phyloP scores from a whole-genome alignment of 2,797 vertebrate species.

The Sandelia bainsii region DNA sequence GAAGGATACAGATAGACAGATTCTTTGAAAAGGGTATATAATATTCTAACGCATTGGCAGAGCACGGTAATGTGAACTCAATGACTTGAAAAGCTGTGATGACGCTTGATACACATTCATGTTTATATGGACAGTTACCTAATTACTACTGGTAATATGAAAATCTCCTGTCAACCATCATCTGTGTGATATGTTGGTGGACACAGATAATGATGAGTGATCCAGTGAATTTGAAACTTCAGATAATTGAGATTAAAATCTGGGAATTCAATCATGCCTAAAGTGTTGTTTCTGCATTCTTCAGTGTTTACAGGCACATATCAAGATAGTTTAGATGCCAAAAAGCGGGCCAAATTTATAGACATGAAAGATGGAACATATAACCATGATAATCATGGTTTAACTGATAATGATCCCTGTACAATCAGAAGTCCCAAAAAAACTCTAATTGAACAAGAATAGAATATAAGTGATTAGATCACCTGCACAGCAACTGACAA shows the following conservation, averaged over 20 bases:
- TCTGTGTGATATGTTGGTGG: not conserved
- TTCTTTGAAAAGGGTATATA: constrained; percentile 3
- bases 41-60: constrained; percentile 5
- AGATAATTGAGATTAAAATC: constrained; percentile 25
- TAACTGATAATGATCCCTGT: constrained; percentile 25
- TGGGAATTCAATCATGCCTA: constrained; percentile 8
- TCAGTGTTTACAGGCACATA: constrained; percentile 28
- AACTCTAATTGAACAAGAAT: not conserved
- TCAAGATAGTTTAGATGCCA: constrained; percentile 43
- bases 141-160: not conserved
- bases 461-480: not conserved
- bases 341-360: constrained; percentile 51
- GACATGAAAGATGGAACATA: constrained; percentile 50
- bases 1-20: not conserved
- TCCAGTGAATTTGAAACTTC: constrained; percentile 2
- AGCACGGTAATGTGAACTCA: not conserved
- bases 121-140: not conserved
- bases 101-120: not conserved
- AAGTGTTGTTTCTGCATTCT: constrained; percentile 24
- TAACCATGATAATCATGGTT: constrained; percentile 46
- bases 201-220: not conserved
- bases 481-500: not conserved
- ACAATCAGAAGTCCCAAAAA: not conserved
- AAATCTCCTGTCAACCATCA: not conserved
- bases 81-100: constrained; percentile 9